These are phyloP conservation scores for Nowickia ferox DNA, from an alignment of 2,888 invertebrate genomes.

Conservation along the genomic window DNA sequence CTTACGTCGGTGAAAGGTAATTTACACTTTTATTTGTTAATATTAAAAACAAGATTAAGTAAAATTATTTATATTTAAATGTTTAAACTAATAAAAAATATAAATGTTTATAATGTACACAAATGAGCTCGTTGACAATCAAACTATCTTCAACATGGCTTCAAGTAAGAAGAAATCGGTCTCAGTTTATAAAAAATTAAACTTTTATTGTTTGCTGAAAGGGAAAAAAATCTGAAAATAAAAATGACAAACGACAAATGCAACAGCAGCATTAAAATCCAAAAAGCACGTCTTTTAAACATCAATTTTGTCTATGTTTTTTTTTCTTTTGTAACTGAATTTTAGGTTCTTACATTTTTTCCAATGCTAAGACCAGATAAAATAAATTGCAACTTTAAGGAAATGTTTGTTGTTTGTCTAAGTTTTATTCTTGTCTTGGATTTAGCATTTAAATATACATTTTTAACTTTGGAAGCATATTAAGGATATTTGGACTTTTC, in stretches of 20 bases:
- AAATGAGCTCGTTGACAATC: slow-evolving; percentile 40
- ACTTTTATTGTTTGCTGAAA: neutral
- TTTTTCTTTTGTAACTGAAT: neutral
- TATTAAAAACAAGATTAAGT: too few relatives aligned
- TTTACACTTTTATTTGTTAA: too few relatives aligned
- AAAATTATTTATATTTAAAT: too few relatives aligned
- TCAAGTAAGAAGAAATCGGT: neutral
- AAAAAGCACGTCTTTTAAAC: slow-evolving; percentile 12
- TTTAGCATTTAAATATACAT: slow-evolving; percentile 29
- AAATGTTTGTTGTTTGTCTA: too few relatives aligned
- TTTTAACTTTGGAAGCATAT: neutral
- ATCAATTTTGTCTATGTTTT: neutral
- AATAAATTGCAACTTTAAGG: neutral
- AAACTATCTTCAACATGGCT: slow-evolving; percentile 8
- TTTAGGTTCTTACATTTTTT: neutral
- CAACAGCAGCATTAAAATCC: neutral
- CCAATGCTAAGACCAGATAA: neutral
- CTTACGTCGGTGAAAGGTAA: too few relatives aligned
- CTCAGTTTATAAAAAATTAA: slow-evolving; percentile 12
- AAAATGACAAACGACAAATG: neutral
- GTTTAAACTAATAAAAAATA: neutral
- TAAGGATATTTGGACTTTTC: neutral
- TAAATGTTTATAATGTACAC: neutral
- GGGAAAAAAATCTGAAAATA: neutral
- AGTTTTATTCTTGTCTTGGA: neutral